A percentile compares a stretch with the other conserved stretches of the same genome.
Evolutionary conservation across 2,113 vertebrate species (phyloP).

Genomic region (Anolis sagrei): DNA sequence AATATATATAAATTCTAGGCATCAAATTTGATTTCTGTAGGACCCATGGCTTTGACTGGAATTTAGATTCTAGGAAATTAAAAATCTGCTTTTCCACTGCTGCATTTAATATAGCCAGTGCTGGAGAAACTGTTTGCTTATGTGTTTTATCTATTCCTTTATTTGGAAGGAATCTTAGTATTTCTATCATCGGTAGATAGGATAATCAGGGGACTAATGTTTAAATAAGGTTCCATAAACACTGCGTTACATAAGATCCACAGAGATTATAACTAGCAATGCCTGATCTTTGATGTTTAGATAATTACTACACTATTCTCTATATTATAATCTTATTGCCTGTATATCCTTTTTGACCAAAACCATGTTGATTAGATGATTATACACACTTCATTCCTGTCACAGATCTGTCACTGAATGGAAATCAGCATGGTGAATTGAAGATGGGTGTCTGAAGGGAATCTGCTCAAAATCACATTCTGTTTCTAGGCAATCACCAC

Average conservation of each 20-base stretch:
- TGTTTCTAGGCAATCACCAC: neutral
- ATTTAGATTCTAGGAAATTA: neutral
- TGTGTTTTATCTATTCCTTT: neutral
- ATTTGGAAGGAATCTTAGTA: neutral
- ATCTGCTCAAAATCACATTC: neutral
- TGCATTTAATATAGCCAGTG: neutral
- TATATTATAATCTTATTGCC: neutral
- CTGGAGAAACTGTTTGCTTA: neutral
- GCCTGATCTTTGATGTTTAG: neutral
- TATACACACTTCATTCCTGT: constrained; percentile 3
- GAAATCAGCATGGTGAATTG: constrained; percentile 19
- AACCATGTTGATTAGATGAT: neutral
- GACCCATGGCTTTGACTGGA: too few species aligned
- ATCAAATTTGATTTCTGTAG: neutral
- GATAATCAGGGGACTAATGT: neutral
- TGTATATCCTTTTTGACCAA: constrained; percentile 2
- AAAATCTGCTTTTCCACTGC: neutral
- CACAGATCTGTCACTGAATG: constrained; percentile 1
- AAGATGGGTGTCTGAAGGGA: neutral
- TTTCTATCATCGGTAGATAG: neutral
- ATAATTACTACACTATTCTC: neutral
- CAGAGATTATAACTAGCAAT: neutral
- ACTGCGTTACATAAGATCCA: too few species aligned
- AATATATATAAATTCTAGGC: neutral
- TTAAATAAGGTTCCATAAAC: neutral